Evolutionary conservation across 2,888 invertebrate genomes (phyloP).

Genomic region (Netelia fuscicornis): DNA sequence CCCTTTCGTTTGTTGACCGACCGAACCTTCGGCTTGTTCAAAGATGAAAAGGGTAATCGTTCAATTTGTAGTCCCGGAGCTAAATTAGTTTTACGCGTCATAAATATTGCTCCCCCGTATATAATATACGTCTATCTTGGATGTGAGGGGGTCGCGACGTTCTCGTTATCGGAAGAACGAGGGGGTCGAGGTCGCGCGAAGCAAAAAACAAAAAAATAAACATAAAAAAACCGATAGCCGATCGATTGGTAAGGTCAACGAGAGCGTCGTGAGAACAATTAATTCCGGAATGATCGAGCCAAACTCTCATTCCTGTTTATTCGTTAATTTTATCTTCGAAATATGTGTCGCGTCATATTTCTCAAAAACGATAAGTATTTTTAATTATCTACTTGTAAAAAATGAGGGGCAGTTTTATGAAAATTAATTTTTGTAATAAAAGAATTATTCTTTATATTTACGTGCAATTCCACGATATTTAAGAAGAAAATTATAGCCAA

Average conservation of each 20-base stretch:
- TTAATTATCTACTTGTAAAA: too few species aligned
- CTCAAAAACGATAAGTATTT: too few species aligned
- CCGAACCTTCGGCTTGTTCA: conserved; percentile 38
- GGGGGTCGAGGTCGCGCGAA: background rate
- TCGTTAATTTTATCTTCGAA: background rate
- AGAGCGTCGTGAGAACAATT: background rate
- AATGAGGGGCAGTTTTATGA: too few species aligned
- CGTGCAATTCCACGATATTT: too few species aligned
- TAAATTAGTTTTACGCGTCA: conserved; percentile 61
- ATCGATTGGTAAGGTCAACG: conserved; percentile 9
- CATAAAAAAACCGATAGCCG: background rate
- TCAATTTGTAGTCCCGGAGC: conserved; percentile 58
- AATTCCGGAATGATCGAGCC: background rate
- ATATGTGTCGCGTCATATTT: too few species aligned
- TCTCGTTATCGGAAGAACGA: conserved; percentile 34
- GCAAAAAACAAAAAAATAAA: background rate
- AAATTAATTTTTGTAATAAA: too few species aligned
- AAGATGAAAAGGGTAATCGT: conserved; percentile 67
- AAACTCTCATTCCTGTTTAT: background rate
- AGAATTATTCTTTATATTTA: too few species aligned
- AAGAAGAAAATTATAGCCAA: too few species aligned
- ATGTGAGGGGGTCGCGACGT: background rate
- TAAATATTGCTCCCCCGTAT: conserved; percentile 36
- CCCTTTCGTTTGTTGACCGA: conserved; percentile 57
- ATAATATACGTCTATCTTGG: conserved; percentile 6